Conservation (phyloP, 2,888 invertebrate genomes). For the Phrixothrix hirtus region DNA sequence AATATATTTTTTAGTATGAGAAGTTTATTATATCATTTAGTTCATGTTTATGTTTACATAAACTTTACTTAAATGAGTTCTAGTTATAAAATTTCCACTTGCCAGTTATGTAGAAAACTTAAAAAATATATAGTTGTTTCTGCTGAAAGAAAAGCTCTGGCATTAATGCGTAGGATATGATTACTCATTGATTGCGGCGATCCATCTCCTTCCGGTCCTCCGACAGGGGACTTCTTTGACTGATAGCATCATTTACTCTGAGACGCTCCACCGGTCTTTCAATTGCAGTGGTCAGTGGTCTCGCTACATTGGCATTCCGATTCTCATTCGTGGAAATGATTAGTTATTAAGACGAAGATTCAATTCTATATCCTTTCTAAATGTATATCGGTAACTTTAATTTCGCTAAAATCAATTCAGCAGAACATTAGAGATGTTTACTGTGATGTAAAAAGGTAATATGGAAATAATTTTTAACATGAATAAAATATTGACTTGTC, state of each 20-base stretch:
- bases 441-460: too few species aligned
- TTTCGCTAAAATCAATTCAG: background rate
- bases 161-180: slow-evolving; percentile 38
- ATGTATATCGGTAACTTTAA: slow-evolving; percentile 6
- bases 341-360: slow-evolving; percentile 10
- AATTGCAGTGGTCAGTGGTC: slow-evolving; percentile 32
- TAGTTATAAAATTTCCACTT: too few species aligned
- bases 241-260: slow-evolving; percentile 34
- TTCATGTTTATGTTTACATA: too few species aligned
- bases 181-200: slow-evolving; percentile 36
- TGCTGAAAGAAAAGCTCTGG: slow-evolving; percentile 26
- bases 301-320: slow-evolving; percentile 27
- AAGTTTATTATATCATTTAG: too few species aligned
- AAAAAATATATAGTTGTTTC: slow-evolving; percentile 21
- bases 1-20: too few species aligned
- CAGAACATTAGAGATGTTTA: too few species aligned
- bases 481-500: slow-evolving; percentile 32
- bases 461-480: too few species aligned
- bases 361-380: background rate
- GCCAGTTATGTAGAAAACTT: too few species aligned
- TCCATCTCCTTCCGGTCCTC: slow-evolving; percentile 32
- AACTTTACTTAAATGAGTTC: too few species aligned
- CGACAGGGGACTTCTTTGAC: slow-evolving; percentile 29
- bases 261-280: slow-evolving; percentile 29
- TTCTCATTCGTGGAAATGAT: slow-evolving; percentile 13